phyloP scores from a whole-genome alignment of 2,888 invertebrate species.

The Trisateles emortualis region DNA sequence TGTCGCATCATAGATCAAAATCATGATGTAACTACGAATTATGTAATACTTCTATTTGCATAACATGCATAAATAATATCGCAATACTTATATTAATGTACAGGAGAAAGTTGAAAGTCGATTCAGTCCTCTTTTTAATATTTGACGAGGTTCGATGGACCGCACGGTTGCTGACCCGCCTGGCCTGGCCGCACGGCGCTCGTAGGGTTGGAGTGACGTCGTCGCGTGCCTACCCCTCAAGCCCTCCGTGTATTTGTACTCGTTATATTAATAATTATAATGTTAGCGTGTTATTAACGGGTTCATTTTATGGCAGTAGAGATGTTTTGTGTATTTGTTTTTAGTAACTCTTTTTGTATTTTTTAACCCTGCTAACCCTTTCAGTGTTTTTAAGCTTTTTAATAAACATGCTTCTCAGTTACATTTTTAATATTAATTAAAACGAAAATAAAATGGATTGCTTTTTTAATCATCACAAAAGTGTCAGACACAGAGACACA shows the following conservation, averaged over 20 bases:
- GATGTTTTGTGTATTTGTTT: neutral
- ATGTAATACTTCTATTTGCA: conserved; percentile 24
- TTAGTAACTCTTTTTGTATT: neutral
- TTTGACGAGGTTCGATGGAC: conserved; percentile 70
- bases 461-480: too few species aligned
- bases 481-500: too few species aligned
- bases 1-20: neutral
- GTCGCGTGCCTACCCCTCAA: conserved; percentile 17
- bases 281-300: conserved; percentile 1
- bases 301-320: neutral
- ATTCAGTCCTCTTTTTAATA: conserved; percentile 72
- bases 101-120: conserved; percentile 66
- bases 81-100: conserved; percentile 45
- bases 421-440: too few species aligned
- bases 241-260: neutral
- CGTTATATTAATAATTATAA: conserved; percentile 2
- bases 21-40: conserved; percentile 12
- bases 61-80: conserved; percentile 36
- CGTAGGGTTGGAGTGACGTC: conserved; percentile 57
- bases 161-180: conserved; percentile 62
- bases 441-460: too few species aligned
- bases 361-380: too few species aligned
- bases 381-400: too few species aligned
- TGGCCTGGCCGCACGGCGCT: conserved; percentile 13
- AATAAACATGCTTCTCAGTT: too few species aligned